Base-by-base conservation (phyloP, 2,113 vertebrate species). In the Alectura lathami region DNA sequence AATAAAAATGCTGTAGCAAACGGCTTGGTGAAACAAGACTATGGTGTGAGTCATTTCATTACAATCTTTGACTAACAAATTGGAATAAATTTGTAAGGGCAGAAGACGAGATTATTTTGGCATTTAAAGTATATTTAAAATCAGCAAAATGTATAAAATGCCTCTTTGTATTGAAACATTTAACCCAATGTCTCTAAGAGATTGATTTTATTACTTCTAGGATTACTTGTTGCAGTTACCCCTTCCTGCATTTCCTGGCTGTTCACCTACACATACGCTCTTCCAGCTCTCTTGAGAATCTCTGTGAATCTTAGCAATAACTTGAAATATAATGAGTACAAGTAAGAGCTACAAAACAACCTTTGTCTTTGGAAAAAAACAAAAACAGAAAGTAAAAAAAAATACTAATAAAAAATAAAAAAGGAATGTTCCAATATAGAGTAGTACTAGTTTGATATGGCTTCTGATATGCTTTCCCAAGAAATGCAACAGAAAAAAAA, bases 61-160 rank as follows among this genome's bases (percentile, higher is more conserved):
- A 80, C 57, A 83, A 48, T 43, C 86, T 93, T 93, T 81, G 83
- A 93, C 80, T 96, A 94, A 88, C 56, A 94, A 96, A 94, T 80
- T 90, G 73, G 79, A 95, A 94, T 88, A 45, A 73, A 90, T 86
- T 78, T 88, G 38, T 81, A 88, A 83, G 36, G 80, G 75, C 2
- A 78, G 67, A 88, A 83, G 23, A 91, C 29, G 38, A 96, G 64
- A 83, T 75, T 88, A 86, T 88, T 95, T 66, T 86, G 83, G 83
- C 76, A 93, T 74, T 91, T 90, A 59, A 78, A 88, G 21, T 79
- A 73, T 73, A 87, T 93, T 82, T 87, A 60, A 70, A 89, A 85
- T 21, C 38, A 93, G 29, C 7, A n/a, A 94, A 89, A 94, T 5
- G 20, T 29, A 13, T n/a, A 90, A 91, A 60, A 80, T 56, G 53